Conservation (phyloP, 2,797 vertebrate species). For the Sitta carolinensis region DNA sequence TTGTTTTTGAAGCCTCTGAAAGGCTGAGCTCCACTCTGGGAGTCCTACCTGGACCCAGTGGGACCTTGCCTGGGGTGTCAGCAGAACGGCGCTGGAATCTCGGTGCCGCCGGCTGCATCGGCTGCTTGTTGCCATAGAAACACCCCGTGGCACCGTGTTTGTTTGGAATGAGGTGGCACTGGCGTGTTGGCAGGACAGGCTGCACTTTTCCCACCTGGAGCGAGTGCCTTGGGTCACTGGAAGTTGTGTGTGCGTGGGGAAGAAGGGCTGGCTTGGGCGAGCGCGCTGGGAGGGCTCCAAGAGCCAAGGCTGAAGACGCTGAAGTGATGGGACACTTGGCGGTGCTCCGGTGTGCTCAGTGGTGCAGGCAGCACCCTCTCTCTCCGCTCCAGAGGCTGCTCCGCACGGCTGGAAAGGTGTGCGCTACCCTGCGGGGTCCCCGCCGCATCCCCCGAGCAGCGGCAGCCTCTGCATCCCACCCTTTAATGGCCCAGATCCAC, state of each 20-base stretch:
- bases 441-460: neutral
- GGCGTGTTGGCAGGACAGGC: neutral
- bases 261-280: neutral
- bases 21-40: neutral
- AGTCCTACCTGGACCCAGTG: neutral
- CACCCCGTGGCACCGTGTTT: neutral
- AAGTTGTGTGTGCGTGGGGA: accelerated
- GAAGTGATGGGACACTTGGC: neutral
- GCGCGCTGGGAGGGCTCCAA: neutral
- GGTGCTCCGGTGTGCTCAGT: accelerated
- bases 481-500: conserved; percentile 50
- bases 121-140: conserved; percentile 19
- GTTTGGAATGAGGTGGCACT: neutral
- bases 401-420: accelerated
- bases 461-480: neutral
- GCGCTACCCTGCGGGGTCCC: accelerated
- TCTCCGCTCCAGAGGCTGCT: accelerated
- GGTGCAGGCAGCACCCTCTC: neutral
- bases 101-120: accelerated
- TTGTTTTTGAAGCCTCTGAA: neutral
- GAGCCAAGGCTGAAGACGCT: accelerated
- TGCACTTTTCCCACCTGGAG: accelerated
- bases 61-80: neutral
- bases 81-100: neutral
- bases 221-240: accelerated